These are phyloP conservation scores for Parauchenoglanis ngamensis DNA, from an alignment of 2,797 vertebrate genomes.

Conservation along the genomic window DNA sequence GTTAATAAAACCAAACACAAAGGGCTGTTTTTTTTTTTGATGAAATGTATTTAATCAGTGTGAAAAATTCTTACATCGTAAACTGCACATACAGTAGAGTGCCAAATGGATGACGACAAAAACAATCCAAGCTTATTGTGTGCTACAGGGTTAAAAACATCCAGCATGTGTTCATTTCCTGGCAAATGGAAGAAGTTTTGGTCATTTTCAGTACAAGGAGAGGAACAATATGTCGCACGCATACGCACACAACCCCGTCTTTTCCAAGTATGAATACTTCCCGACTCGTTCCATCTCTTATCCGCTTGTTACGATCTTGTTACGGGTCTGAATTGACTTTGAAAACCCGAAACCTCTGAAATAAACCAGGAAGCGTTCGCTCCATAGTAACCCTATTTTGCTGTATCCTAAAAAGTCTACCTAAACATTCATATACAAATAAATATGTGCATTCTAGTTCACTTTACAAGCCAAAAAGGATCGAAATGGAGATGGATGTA, in stretches of 20 bases:
- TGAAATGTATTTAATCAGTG: constrained; percentile 43
- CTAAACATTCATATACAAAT: constrained; percentile 11
- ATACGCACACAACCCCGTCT: background rate
- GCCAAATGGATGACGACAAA: background rate
- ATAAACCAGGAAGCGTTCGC: background rate
- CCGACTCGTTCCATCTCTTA: background rate
- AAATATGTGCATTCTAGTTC: constrained; percentile 20
- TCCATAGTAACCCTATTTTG: background rate
- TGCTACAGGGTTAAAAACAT: constrained; percentile 2
- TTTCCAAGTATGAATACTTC: background rate
- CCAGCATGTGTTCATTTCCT: background rate
- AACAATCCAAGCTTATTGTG: background rate
- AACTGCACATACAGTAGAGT: constrained; percentile 30
- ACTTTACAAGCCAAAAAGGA: background rate
- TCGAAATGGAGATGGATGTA: background rate
- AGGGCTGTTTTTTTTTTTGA: background rate
- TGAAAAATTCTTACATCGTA: constrained; percentile 36
- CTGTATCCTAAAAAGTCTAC: constrained; percentile 3
- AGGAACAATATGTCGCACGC: too few species aligned
- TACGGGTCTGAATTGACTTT: background rate
- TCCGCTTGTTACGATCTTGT: background rate
- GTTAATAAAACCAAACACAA: too few species aligned
- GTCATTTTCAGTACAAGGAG: background rate
- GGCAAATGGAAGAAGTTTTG: background rate
- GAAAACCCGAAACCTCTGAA: background rate